These are phyloP conservation scores for Morbakka virulenta DNA, from an alignment of 30 jellyfish, hydroid and myxozoan genomes.

Conservation along the genomic window DNA sequence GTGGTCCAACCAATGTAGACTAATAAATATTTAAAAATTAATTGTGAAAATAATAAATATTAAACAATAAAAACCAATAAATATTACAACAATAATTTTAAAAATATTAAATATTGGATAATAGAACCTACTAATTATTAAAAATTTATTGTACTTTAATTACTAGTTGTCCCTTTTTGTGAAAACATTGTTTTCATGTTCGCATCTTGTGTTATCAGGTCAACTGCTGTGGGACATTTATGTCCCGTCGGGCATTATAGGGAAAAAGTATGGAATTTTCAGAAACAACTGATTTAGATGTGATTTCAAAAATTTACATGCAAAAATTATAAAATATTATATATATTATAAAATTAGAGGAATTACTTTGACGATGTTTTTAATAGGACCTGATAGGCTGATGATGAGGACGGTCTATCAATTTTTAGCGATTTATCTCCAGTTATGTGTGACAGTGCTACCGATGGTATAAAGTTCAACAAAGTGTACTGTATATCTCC, in stretches of 20 bases:
- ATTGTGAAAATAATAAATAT: no score
- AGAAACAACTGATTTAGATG: no score
- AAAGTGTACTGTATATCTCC: slow-evolving; percentile 7
- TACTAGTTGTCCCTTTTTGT: not conserved
- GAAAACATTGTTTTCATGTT: not conserved
- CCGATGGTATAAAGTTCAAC: slow-evolving; percentile 59
- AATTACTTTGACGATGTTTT: slow-evolving; percentile 34
- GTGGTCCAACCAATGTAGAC: no score
- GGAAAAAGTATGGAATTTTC: not conserved
- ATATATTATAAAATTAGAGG: no score
- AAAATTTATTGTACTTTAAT: no score
- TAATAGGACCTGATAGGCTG: slow-evolving; percentile 20
- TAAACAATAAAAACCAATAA: no score
- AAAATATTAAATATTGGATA: no score
- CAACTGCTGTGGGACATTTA: not conserved
- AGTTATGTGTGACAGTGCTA: slow-evolving; percentile 61
- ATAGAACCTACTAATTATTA: no score
- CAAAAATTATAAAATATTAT: no score
- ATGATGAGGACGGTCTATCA: slow-evolving; percentile 63
- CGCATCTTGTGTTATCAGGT: not conserved
- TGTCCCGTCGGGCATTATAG: not conserved
- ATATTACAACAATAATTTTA: no score
- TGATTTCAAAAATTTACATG: no score
- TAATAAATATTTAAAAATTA: no score
- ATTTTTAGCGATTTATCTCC: slow-evolving; percentile 57